Percentiles rank a stretch among this genome's conserved stretches.
Conservation (phyloP, 2,797 vertebrate genomes). For the Siniperca undulata region DNA sequence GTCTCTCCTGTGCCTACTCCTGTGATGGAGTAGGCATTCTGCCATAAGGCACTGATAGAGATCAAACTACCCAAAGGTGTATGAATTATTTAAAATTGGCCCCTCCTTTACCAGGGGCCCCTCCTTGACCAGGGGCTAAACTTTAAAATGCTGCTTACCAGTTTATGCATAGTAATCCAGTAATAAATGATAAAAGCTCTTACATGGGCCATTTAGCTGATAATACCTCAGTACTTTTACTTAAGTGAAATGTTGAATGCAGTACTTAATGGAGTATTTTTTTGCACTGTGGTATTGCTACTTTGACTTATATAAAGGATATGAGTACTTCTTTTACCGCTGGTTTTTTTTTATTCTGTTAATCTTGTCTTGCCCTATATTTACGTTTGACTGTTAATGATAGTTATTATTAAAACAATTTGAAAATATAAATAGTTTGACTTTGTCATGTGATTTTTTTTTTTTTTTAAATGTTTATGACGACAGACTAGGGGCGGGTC, state of each 20-base stretch:
- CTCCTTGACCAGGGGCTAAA: not conserved
- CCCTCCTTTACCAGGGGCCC: not conserved
- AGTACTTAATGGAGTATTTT: not conserved
- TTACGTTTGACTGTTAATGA: not conserved
- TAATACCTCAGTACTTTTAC: too few species aligned
- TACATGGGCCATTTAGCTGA: not conserved
- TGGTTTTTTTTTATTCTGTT: not conserved
- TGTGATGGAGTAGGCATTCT: not conserved
- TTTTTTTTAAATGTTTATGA: conserved; percentile 26
- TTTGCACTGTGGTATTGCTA: not conserved
- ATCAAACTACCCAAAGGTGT: not conserved
- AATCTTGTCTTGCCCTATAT: not conserved
- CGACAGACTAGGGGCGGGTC: conserved; percentile 48
- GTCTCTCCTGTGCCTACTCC: too few species aligned
- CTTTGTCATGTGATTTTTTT: conserved; percentile 39
- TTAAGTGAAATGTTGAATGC: not conserved
- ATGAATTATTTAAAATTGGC: not conserved
- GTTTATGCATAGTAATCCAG: not conserved
- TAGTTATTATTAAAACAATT: not conserved
- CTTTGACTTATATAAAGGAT: not conserved
- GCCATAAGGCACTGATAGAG: too few species aligned
- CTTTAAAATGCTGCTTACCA: not conserved
- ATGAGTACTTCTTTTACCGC: not conserved
- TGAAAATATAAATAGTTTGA: not conserved
- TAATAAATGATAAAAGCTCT: not conserved